A percentile compares a stretch with the other conserved stretches of the same genome.
Conservation (phyloP, 2,113 vertebrate species). For the Nothobranchius furzeri region DNA sequence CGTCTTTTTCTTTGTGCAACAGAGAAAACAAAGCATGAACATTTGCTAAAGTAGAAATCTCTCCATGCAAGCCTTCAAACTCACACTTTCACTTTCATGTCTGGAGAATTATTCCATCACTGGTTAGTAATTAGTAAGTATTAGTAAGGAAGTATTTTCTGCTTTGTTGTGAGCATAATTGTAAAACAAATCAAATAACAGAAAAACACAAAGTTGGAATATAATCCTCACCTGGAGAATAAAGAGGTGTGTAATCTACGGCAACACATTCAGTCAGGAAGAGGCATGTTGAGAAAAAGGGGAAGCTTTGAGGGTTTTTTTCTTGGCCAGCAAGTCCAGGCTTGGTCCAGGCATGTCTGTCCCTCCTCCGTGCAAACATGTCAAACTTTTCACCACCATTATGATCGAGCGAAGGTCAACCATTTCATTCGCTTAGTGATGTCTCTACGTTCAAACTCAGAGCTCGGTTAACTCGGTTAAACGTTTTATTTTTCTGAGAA, state of each 20-base stretch:
- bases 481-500: background rate
- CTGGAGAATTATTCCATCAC: background rate
- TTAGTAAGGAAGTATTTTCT: too few species aligned
- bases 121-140: background rate
- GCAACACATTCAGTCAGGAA: conserved; percentile 57
- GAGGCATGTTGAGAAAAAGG: conserved; percentile 54
- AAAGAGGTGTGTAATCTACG: conserved; percentile 8
- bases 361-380: conserved; percentile 73
- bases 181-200: too few species aligned
- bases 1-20: background rate
- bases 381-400: conserved; percentile 74
- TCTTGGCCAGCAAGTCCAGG: conserved; percentile 77
- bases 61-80: background rate
- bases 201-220: background rate
- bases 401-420: conserved; percentile 45
- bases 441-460: conserved; percentile 17
- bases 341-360: conserved; percentile 76
- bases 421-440: conserved; percentile 38
- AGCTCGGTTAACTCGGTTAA: conserved; percentile 45
- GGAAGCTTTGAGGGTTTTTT: conserved; percentile 68
- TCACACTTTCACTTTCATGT: too few species aligned
- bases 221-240: background rate
- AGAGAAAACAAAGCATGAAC: background rate
- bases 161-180: too few species aligned
- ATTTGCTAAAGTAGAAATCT: background rate